Conservation (phyloP, 2,888 invertebrate genomes). For the Noctuana brunneofusca region DNA sequence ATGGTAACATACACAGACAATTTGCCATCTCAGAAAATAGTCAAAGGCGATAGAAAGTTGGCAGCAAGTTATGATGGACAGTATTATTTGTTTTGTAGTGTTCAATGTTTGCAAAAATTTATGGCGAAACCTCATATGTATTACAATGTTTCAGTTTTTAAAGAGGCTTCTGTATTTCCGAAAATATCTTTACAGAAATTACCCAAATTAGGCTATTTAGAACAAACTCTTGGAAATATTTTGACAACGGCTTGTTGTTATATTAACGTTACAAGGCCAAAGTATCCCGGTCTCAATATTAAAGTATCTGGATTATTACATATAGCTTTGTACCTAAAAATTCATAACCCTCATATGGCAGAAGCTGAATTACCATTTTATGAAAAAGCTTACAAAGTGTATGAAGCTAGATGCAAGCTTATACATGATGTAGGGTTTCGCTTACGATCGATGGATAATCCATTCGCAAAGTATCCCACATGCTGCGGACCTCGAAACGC, state of each 20-base stretch:
- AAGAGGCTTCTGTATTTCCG: conserved; percentile 59
- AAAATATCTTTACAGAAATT: conserved; percentile 70
- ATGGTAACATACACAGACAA: conserved; percentile 83
- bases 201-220: conserved; percentile 83
- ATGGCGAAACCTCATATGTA: conserved; percentile 76
- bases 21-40: conserved; percentile 70
- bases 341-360: conserved; percentile 65
- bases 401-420: conserved; percentile 64
- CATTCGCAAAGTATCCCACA: conserved; percentile 74
- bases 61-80: conserved; percentile 76
- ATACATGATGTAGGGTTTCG: conserved; percentile 64
- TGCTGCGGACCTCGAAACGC: conserved; percentile 45
- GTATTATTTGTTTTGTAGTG: conserved; percentile 82
- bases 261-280: conserved; percentile 79
- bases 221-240: conserved; percentile 81
- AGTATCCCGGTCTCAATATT: conserved; percentile 82
- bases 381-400: conserved; percentile 58
- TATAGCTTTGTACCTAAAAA: conserved; percentile 83
- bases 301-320: conserved; percentile 78
- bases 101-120: conserved; percentile 78
- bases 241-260: conserved; percentile 80
- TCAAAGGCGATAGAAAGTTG: conserved; percentile 67
- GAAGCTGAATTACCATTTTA: conserved; percentile 56
- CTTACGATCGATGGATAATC: conserved; percentile 81
- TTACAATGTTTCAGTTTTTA: conserved; percentile 70